Percentiles rank a stretch among this genome's conserved stretches.
Evolutionary conservation across 1,140 invertebrate species (phyloP).

Genomic region (Teleogryllus occipitalis): DNA sequence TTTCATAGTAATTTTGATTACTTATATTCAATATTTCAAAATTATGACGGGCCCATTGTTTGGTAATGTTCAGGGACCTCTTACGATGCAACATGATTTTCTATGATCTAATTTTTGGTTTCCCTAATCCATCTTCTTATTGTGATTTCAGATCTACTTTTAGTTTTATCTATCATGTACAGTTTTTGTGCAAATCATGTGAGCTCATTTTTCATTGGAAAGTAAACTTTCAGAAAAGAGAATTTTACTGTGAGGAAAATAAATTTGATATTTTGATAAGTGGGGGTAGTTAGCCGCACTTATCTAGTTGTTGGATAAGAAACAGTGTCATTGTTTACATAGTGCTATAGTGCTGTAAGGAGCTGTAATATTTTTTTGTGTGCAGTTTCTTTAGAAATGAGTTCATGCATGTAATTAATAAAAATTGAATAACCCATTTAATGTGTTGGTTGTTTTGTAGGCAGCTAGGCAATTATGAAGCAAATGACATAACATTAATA

Average conservation of each 20-base stretch:
- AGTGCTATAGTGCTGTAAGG: not conserved
- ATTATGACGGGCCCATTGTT: too few relatives aligned
- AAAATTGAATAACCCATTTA: slow-evolving; percentile 10
- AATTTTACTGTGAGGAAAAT: not conserved
- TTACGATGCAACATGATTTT: not conserved
- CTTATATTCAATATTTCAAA: too few relatives aligned
- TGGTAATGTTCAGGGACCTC: too few relatives aligned
- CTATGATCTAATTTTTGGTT: not conserved
- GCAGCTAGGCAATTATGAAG: not conserved
- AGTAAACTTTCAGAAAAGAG: not conserved
- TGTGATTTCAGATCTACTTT: not conserved
- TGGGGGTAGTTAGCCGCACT: not conserved
- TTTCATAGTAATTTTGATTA: too few relatives aligned
- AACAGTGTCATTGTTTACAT: not conserved
- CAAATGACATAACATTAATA: not conserved
- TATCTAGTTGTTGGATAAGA: not conserved
- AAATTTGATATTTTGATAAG: not conserved
- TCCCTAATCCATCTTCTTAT: not conserved
- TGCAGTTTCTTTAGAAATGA: not conserved
- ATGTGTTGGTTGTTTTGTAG: not conserved
- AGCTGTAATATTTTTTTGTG: not conserved
- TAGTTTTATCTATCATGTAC: not conserved
- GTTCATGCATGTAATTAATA: not conserved
- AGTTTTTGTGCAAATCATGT: not conserved
- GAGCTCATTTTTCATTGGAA: not conserved